Evolutionary conservation across 1,140 invertebrate genomes (phyloP).

Genomic region (Andricus grossulariae): DNA sequence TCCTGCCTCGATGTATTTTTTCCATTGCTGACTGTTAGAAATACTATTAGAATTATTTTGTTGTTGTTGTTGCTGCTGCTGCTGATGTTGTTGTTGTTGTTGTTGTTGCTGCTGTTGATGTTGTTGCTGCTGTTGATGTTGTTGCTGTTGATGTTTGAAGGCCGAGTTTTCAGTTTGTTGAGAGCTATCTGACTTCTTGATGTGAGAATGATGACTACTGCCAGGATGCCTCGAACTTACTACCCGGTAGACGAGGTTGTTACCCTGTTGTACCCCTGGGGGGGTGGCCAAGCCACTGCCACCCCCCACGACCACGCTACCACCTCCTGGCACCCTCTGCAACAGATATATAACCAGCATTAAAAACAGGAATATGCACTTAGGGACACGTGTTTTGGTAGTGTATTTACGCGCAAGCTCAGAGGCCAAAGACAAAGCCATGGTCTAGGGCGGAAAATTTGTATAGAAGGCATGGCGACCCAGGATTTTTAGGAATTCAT

Average conservation of each 20-base stretch:
- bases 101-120: constrained; percentile 62
- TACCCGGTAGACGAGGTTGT: constrained; percentile 74
- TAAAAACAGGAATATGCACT: background rate
- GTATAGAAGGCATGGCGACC: too few species aligned
- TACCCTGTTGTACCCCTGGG: constrained; percentile 68
- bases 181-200: constrained; percentile 78
- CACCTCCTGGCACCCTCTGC: constrained; percentile 71
- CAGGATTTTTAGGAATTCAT: too few species aligned
- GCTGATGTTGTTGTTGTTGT: constrained; percentile 55
- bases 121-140: constrained; percentile 57
- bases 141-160: constrained; percentile 72
- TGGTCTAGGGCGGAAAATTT: too few species aligned
- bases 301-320: constrained; percentile 72
- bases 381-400: too few species aligned
- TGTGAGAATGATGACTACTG: constrained; percentile 66
- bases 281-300: constrained; percentile 71
- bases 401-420: too few species aligned
- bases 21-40: constrained; percentile 77
- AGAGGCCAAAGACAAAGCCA: too few species aligned
- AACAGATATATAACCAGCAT: constrained; percentile 28
- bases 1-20: constrained; percentile 77
- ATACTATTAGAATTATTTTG: constrained; percentile 67
- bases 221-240: constrained; percentile 71
- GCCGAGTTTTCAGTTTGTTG: constrained; percentile 79
- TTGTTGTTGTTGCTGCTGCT: constrained; percentile 60